These are phyloP conservation scores for Portunus trituberculatus DNA, from an alignment of 1,140 invertebrate species.

Conservation along the genomic window DNA sequence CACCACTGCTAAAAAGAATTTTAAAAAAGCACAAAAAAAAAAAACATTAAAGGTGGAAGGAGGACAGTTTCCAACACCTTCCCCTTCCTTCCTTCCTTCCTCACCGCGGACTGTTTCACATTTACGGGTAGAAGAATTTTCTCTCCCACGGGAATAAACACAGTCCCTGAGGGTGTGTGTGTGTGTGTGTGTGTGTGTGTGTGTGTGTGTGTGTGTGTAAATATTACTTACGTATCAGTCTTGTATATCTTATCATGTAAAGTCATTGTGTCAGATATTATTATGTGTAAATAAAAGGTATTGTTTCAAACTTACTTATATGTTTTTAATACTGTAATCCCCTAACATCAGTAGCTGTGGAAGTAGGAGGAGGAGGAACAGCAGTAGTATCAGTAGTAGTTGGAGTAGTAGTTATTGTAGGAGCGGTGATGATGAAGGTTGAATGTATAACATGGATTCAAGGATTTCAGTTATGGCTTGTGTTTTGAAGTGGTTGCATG, in stretches of 20 bases:
- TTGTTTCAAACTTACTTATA: neutral
- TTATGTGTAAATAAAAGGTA: conserved; percentile 24
- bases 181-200: conserved; percentile 18
- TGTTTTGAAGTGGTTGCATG: too few species aligned
- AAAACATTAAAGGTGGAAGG: neutral
- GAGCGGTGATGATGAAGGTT: neutral
- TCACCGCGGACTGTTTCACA: neutral
- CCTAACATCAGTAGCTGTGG: neutral
- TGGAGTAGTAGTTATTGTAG: neutral
- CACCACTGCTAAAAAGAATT: neutral
- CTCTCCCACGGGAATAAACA: neutral
- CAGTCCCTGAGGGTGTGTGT: neutral
- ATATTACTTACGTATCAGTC: neutral
- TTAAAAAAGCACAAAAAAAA: neutral
- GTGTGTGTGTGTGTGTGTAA: conserved; percentile 20
- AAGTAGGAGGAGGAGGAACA: neutral
- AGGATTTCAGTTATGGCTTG: too few species aligned
- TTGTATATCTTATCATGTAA: conserved; percentile 9
- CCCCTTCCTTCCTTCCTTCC: neutral
- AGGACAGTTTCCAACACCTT: neutral
- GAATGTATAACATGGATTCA: too few species aligned
- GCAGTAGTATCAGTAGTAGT: neutral
- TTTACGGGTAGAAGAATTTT: conserved; percentile 3
- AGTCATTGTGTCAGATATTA: neutral
- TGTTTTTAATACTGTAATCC: neutral